Evolutionary conservation across 2,113 vertebrate genomes (phyloP).

Genomic region (Chrysemys picta): DNA sequence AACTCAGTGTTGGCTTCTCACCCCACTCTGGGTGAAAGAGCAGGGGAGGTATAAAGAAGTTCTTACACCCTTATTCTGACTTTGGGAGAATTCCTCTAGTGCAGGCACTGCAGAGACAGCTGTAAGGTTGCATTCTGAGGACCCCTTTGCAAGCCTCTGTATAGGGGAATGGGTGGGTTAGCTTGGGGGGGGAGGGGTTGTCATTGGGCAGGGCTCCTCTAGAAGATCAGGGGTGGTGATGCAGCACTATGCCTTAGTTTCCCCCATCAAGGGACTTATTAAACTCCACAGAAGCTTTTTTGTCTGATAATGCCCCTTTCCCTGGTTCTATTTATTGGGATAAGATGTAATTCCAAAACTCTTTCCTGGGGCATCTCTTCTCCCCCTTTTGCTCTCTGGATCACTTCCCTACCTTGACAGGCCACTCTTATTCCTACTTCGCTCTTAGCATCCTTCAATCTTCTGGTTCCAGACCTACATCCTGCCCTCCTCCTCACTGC

Average conservation of each 20-base stretch:
- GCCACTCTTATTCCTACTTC: neutral
- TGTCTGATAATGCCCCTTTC: neutral
- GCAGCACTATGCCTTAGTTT: neutral
- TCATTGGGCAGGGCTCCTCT: neutral
- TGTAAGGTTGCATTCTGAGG: neutral
- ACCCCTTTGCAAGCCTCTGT: neutral
- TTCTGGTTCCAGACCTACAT: neutral
- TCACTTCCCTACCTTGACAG: neutral
- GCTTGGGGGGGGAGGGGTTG: neutral
- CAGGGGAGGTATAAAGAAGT: neutral
- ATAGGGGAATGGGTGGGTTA: neutral
- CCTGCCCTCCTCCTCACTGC: neutral
- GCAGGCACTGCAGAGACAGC: rapidly evolving
- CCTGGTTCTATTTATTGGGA: neutral
- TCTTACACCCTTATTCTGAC: neutral
- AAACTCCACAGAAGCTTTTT: neutral
- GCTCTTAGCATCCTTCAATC: neutral
- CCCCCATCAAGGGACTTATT: neutral
- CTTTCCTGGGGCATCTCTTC: neutral
- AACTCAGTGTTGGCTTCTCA: neutral
- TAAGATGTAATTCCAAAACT: neutral
- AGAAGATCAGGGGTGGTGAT: neutral
- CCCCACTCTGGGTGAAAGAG: neutral
- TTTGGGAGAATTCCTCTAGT: neutral
- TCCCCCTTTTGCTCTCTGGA: neutral